A percentile compares a stretch with the other conserved stretches of the same genome.
Evolutionary conservation across 2,113 vertebrate genomes (phyloP).

Genomic region (Aegotheles bennettii): DNA sequence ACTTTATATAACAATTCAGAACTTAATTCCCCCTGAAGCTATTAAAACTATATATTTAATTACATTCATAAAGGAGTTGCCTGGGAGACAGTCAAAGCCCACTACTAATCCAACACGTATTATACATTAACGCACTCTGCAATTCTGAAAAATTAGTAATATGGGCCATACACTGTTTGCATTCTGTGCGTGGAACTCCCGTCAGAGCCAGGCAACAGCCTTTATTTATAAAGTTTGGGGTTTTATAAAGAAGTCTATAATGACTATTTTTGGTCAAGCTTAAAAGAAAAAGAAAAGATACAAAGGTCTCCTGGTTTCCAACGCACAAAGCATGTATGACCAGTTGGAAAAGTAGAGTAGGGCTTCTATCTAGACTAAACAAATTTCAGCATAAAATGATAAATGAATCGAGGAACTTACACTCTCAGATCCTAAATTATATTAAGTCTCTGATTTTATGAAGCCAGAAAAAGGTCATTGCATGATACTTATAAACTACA

Average conservation of each 20-base stretch:
- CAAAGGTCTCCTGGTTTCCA: neutral
- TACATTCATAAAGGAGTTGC: conserved; percentile 7
- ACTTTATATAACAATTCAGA: neutral
- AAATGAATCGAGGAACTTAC: conserved; percentile 36
- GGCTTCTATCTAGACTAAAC: conserved; percentile 56
- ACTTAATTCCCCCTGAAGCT: neutral
- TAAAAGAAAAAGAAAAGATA: conserved; percentile 14
- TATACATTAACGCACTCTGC: neutral
- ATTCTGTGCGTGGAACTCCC: neutral
- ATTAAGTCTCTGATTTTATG: conserved; percentile 44
- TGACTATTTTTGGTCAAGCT: conserved; percentile 47
- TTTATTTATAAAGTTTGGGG: neutral
- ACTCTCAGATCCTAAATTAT: conserved; percentile 49
- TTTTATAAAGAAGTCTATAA: neutral
- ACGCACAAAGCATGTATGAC: neutral
- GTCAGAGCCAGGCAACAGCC: neutral
- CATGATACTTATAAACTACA: conserved; percentile 38
- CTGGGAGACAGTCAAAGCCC: neutral
- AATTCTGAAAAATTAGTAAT: neutral
- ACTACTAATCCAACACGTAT: neutral
- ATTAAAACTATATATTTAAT: conserved; percentile 38
- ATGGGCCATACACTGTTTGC: neutral
- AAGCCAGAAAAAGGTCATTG: conserved; percentile 55
- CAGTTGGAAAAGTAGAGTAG: neutral
- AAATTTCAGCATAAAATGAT: conserved; percentile 55